Percentiles rank a stretch among this genome's conserved stretches.
Evolutionary conservation across 2,797 vertebrate species (phyloP).

Genomic region (Sebastes itinus): DNA sequence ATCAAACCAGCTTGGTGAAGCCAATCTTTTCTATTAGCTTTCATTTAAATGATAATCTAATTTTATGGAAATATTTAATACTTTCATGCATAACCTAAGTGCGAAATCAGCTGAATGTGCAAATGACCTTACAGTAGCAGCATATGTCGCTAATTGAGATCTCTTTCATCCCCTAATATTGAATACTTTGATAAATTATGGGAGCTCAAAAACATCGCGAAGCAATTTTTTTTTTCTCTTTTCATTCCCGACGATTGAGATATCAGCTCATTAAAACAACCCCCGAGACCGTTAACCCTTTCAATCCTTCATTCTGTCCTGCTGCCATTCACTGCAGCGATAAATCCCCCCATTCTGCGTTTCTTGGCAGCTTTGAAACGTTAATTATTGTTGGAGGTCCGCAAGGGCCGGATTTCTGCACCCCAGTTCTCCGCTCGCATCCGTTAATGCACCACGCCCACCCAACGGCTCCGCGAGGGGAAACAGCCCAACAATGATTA

Average conservation of each 20-base stretch:
- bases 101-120: constrained; percentile 57
- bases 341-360: constrained; percentile 51
- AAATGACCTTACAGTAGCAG: constrained; percentile 55
- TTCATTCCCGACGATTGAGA: constrained; percentile 56
- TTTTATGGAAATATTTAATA: constrained; percentile 49
- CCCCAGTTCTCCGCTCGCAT: constrained; percentile 34
- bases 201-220: constrained; percentile 20
- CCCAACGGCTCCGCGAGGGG: constrained; percentile 54
- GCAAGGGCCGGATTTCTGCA: constrained; percentile 63
- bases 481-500: constrained; percentile 50
- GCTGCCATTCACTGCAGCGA: constrained; percentile 42
- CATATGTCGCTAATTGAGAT: constrained; percentile 63
- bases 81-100: constrained; percentile 11
- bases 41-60: constrained; percentile 54
- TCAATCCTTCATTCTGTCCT: constrained; percentile 33
- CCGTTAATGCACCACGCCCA: constrained; percentile 50
- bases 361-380: constrained; percentile 63
- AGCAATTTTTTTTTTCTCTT: constrained; percentile 17
- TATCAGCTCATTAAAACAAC: constrained; percentile 68
- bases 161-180: constrained; percentile 62
- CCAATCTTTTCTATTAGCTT: constrained; percentile 44
- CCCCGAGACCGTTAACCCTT: constrained; percentile 61
- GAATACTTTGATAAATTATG: constrained; percentile 56
- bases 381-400: constrained; percentile 68
- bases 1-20: constrained; percentile 6